Percentiles rank a stretch among this genome's conserved stretches.
Conservation (phyloP, 2,113 vertebrate genomes). For the Pyrgilauda ruficollis region DNA sequence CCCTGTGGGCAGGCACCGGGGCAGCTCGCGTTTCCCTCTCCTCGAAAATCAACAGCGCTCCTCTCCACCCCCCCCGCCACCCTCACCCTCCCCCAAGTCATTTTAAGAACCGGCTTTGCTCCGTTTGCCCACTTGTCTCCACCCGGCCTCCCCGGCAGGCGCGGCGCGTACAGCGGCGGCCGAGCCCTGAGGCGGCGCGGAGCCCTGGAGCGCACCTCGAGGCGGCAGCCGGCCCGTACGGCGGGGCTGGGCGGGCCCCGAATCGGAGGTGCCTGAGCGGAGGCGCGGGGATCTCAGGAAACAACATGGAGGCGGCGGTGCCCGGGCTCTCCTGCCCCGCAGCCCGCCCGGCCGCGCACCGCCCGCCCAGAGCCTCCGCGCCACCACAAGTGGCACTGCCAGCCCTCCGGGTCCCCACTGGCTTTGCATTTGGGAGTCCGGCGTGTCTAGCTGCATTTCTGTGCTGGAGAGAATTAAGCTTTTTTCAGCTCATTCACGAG, state of each 20-base stretch:
- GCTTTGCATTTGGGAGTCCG: background rate
- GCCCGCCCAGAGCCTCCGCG: background rate
- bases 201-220: background rate
- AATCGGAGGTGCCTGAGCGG: background rate
- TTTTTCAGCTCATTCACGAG: background rate
- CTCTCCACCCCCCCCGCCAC: background rate
- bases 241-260: background rate
- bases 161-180: background rate
- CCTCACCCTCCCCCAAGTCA: background rate
- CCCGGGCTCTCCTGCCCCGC: too few species aligned
- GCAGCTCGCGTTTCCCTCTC: background rate
- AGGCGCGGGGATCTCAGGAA: background rate
- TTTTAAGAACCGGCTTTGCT: background rate
- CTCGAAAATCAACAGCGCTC: background rate
- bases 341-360: too few species aligned
- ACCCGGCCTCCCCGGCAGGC: background rate
- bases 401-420: background rate
- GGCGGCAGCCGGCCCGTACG: background rate
- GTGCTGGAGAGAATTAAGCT: background rate
- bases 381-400: rapidly evolving
- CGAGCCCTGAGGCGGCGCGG: background rate
- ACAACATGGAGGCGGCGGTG: background rate
- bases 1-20: background rate
- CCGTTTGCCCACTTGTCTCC: background rate
- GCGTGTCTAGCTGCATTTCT: rapidly evolving